phyloP scores from a whole-genome alignment of 2,113 vertebrate genomes.

The Nycticebus coucang region DNA sequence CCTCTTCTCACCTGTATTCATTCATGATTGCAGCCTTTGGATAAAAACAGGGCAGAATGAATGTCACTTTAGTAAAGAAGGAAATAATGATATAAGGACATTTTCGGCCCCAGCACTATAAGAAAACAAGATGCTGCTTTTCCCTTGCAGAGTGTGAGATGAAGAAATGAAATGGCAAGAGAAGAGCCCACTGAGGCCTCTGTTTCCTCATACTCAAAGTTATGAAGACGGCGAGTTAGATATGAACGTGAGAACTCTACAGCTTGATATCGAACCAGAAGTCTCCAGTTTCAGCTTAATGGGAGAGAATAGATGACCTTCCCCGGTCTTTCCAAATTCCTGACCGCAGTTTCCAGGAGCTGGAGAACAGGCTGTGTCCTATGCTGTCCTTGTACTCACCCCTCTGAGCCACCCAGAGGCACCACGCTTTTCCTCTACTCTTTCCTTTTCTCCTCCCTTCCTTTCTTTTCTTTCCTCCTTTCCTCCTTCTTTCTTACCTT shows the following conservation, averaged over 20 bases:
- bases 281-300: not conserved
- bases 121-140: accelerated
- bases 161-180: not conserved
- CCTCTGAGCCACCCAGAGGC: not conserved
- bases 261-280: not conserved
- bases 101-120: not conserved
- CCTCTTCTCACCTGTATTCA: not conserved
- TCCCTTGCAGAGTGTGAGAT: not conserved
- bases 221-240: not conserved
- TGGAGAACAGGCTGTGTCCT: not conserved
- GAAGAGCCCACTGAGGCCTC: not conserved
- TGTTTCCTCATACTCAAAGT: not conserved
- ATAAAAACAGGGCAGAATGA: not conserved
- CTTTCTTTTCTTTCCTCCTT: not conserved
- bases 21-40: not conserved
- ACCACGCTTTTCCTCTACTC: too few relatives aligned
- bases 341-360: not conserved
- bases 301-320: not conserved
- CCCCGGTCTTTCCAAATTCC: not conserved
- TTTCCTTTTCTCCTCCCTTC: not conserved
- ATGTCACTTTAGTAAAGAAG: not conserved
- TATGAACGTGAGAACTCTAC: not conserved
- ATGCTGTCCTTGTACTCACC: not conserved
- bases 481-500: too few relatives aligned
- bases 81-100: not conserved